Evolutionary conservation across 2,797 vertebrate species (phyloP).

Genomic region (Pterois miles): DNA sequence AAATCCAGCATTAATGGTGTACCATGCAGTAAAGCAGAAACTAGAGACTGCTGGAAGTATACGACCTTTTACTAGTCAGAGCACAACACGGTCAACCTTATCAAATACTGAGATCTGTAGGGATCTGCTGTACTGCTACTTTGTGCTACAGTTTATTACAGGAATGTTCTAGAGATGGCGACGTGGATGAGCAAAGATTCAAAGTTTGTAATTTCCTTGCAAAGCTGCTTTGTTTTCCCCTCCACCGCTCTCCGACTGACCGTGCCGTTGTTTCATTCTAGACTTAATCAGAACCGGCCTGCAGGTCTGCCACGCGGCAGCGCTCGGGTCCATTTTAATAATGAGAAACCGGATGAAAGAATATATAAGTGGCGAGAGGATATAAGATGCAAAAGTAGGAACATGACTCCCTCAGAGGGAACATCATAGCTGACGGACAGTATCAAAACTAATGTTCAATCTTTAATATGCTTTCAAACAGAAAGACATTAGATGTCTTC

Average conservation of each 20-base stretch:
- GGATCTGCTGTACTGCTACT: not conserved
- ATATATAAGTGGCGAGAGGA: slow-evolving; percentile 30
- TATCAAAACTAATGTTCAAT: slow-evolving; percentile 15
- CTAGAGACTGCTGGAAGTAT: not conserved
- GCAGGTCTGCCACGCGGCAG: slow-evolving; percentile 26
- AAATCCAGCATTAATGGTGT: not conserved
- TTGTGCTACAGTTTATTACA: slow-evolving; percentile 11
- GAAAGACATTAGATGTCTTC: slow-evolving; percentile 8
- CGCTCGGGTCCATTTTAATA: slow-evolving; percentile 73
- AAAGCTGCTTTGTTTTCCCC: slow-evolving; percentile 21
- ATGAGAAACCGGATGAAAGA: slow-evolving; percentile 50
- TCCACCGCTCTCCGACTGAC: slow-evolving; percentile 14
- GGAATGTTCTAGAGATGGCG: not conserved
- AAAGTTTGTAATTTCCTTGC: slow-evolving; percentile 48
- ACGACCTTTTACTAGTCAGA: slow-evolving; percentile 14
- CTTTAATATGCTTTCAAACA: slow-evolving; percentile 36
- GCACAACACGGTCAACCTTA: not conserved
- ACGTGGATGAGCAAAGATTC: slow-evolving; percentile 20
- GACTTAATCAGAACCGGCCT: slow-evolving; percentile 64
- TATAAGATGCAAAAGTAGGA: slow-evolving; percentile 47
- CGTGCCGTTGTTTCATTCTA: slow-evolving; percentile 39
- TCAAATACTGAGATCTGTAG: slow-evolving; percentile 4
- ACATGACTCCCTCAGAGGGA: slow-evolving; percentile 12
- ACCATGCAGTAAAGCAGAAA: not conserved
- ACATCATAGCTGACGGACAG: slow-evolving; percentile 2